Base-by-base conservation (phyloP, 1,140 invertebrate genomes). In the Armadillidium nasatum region DNA sequence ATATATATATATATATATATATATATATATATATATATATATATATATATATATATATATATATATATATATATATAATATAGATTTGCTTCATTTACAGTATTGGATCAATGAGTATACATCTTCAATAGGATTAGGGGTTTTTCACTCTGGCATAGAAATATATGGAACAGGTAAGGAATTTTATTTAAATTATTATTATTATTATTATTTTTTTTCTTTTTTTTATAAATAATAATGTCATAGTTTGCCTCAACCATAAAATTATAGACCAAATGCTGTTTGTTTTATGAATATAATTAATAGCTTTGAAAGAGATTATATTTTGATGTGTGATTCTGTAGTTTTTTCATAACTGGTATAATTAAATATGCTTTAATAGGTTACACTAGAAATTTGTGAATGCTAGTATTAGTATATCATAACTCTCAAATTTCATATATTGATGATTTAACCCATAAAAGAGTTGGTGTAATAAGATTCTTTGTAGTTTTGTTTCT, bases 141-240 rank as follows among this genome's bases (percentile, higher is more conserved):
- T 99, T 78, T 99, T 96, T 86, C 97, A 99, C 88, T 97, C 96
- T 77, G 97, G 97, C 44, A 92, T 99, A 75, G 94, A 98, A 89
- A 90, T 99, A 76, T 97, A 97, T 89, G 95, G 95, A 75, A 88
- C 88, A 85, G 91, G 91, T 92, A 84, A 84, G 85, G 10, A 54
- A 22, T 71, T 83, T 70, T 73, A 79, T n/a, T n/a, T n/a, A n/a
- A n/a, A n/a, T n/a, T n/a, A n/a, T n/a, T n/a, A n/a, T n/a, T n/a
- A n/a, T n/a, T n/a, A n/a, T n/a, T n/a, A n/a, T n/a, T n/a, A n/a
- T n/a, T n/a, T n/a, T n/a, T n/a, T n/a, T n/a, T n/a, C 78, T 79
- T 72, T 10, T 69, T 22, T 4, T 66, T 66, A 4, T n/a, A n/a
- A n/a, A n/a, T n/a, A 71, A 19, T 71, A 23, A 22, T 23, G 43